Evolutionary conservation across 2,888 invertebrate genomes (phyloP).

Genomic region (Plagiodera versicolora): DNA sequence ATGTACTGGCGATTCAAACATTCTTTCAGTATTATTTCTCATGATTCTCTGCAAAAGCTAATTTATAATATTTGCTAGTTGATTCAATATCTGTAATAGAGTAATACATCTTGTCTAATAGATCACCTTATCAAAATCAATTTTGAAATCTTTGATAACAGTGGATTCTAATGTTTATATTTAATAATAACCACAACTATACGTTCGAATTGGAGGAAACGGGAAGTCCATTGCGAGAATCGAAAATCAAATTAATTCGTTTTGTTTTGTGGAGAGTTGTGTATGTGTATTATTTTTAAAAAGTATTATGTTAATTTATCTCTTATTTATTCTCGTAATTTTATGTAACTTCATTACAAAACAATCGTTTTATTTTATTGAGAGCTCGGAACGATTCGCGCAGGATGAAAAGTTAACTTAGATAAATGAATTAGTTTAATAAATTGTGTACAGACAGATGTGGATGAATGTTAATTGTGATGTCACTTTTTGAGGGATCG

Average conservation of each 20-base stretch:
- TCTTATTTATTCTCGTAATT: conserved; percentile 16
- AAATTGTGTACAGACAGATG: conserved; percentile 37
- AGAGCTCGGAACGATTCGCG: conserved; percentile 27
- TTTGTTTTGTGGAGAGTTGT: neutral
- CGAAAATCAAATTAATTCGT: neutral
- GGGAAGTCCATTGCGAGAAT: too few species aligned
- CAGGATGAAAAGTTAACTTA: conserved; percentile 32
- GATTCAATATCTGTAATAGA: too few species aligned
- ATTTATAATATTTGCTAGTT: too few species aligned
- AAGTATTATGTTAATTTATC: conserved; percentile 7
- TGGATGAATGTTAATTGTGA: conserved; percentile 35
- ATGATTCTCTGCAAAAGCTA: too few species aligned
- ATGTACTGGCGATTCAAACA: too few species aligned
- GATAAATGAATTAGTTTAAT: conserved; percentile 24
- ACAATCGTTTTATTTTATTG: conserved; percentile 9
- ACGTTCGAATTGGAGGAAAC: too few species aligned
- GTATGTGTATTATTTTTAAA: neutral
- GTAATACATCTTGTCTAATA: too few species aligned
- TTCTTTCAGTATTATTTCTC: too few species aligned
- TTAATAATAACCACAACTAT: too few species aligned
- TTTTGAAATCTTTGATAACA: too few species aligned
- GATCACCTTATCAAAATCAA: too few species aligned
- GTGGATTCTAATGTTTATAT: too few species aligned
- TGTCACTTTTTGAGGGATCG: conserved; percentile 24
- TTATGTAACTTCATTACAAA: conserved; percentile 10